Conservation (phyloP, 1,140 invertebrate species). For the Nasonia longicornis region DNA sequence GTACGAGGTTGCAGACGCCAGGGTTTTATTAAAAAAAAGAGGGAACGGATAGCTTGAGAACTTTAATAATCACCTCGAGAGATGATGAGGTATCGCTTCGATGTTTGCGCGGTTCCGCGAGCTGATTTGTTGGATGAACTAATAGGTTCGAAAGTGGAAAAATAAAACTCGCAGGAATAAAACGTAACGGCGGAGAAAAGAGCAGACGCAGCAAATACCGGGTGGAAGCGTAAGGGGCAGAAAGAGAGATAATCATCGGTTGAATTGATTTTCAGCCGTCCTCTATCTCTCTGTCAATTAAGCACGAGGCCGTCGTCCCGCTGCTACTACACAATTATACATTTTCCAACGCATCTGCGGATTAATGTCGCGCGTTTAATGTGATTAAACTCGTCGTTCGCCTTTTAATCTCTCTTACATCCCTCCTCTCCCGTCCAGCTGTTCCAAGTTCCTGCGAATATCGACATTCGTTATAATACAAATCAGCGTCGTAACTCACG, state of each 20-base stretch:
- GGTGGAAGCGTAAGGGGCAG: conserved; percentile 1
- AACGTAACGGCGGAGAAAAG: not conserved
- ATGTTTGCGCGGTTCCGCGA: not conserved
- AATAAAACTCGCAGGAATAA: not conserved
- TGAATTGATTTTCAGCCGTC: conserved; percentile 32
- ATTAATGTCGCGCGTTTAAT: conserved; percentile 29
- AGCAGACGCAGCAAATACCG: not conserved
- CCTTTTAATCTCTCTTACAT: not conserved
- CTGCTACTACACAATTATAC: conserved; percentile 11
- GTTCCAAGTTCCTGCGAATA: too few relatives aligned
- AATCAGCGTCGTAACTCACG: not conserved
- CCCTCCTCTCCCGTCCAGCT: too few relatives aligned
- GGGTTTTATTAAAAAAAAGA: conserved; percentile 23
- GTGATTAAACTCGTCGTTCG: conserved; percentile 20
- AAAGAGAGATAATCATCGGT: conserved; percentile 12
- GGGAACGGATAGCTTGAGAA: not conserved
- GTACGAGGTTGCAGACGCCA: not conserved
- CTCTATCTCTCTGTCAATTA: conserved; percentile 3
- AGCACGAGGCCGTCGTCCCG: conserved; percentile 6
- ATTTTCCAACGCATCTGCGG: conserved; percentile 4
- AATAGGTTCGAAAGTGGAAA: not conserved
- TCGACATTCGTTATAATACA: not conserved
- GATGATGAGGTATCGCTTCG: not conserved
- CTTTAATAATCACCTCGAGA: conserved; percentile 24
- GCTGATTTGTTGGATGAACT: too few relatives aligned